phyloP scores from a whole-genome alignment of 2,888 invertebrate genomes.

The Ferdinandea cuprea region DNA sequence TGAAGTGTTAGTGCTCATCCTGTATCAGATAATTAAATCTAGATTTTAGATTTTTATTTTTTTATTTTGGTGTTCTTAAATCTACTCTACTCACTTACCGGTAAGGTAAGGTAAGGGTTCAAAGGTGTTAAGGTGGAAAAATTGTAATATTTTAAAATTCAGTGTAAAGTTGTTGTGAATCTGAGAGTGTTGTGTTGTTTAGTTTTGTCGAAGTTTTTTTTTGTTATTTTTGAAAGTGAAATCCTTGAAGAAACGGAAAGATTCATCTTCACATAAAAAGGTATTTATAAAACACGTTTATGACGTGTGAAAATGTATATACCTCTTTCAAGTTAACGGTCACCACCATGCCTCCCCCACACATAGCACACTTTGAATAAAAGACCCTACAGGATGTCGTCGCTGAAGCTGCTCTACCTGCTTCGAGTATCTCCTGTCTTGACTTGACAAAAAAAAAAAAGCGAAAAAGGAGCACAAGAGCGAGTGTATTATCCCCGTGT shows the following conservation, averaged over 20 bases:
- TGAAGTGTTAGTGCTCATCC: constrained; percentile 44
- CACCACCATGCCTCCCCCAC: constrained; percentile 16
- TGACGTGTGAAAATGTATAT: constrained; percentile 66
- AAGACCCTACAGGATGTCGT: constrained; percentile 28
- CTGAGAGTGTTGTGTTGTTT: too few relatives aligned
- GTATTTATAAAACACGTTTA: constrained; percentile 72
- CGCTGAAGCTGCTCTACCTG: constrained; percentile 16
- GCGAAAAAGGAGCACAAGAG: constrained; percentile 42
- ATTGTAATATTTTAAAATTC: background rate
- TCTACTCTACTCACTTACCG: constrained; percentile 10
- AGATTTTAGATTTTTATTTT: too few relatives aligned
- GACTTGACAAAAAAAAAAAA: constrained; percentile 28
- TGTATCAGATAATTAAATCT: constrained; percentile 18
- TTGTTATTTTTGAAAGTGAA: constrained; percentile 27
- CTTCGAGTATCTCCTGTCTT: constrained; percentile 45
- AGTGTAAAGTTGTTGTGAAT: background rate
- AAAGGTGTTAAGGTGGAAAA: background rate
- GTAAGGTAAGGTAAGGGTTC: too few relatives aligned
- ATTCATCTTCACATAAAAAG: constrained; percentile 57
- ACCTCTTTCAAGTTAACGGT: constrained; percentile 21
- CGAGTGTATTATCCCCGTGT: constrained; percentile 64
- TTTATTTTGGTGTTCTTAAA: constrained; percentile 1
- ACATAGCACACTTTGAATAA: constrained; percentile 25
- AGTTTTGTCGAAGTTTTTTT: too few relatives aligned
- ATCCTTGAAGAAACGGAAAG: constrained; percentile 53